Base-by-base conservation (phyloP, 35 echinoderm and acorn worm genomes). In the Hemicentrotus pulcherrimus region DNA sequence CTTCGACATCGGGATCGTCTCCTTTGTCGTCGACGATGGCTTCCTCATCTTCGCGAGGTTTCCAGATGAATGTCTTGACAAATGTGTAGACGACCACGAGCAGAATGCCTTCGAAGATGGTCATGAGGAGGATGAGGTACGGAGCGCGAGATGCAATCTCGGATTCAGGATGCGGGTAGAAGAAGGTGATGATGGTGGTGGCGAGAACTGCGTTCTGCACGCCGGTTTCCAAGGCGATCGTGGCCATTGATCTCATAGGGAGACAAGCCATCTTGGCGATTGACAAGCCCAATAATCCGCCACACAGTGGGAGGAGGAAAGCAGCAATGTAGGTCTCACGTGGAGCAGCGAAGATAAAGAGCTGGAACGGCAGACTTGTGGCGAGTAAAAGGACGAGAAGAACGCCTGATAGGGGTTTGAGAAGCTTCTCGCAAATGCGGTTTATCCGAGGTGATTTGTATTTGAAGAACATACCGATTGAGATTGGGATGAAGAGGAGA, bases 331-430 rank as follows among this genome's bases (percentile, higher is more conserved):
- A 95, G 94, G 94, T 95, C 41, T 47, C 22, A 33, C 31, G 45
- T 9, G 96, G 96, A 46, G 96, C 94, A 48, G 88, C 65, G 46
- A 96, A 96, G 88, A 96, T 96, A 14, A 92, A 96, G n/a, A 96
- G 86, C 24, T 96, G 94, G 88, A 96, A 96, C 33, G 96, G 96
- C 0, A 96, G 86, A 41, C 94, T 92, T 7, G 91, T 93, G 10
- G 94, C 91, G 35, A 97, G 88, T 30, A 96, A 45, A 28, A 96
- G 91, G 65, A 94, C n/a, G n/a, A 99, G 92, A 7, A 97, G 65
- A 19, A 96, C 47, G 15, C 92, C 89, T 13, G 98, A 94, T 78
- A 95, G 95, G 15, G 98, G 98, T 94, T 99, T 99, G 12, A 99
- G 58, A 16, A 96, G 96, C 60, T 96, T 99, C n/a, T 93, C 50